A percentile compares a stretch with the other conserved stretches of the same genome.
phyloP scores from a whole-genome alignment of 2,113 vertebrate genomes.

The Ammodytes dubius region DNA sequence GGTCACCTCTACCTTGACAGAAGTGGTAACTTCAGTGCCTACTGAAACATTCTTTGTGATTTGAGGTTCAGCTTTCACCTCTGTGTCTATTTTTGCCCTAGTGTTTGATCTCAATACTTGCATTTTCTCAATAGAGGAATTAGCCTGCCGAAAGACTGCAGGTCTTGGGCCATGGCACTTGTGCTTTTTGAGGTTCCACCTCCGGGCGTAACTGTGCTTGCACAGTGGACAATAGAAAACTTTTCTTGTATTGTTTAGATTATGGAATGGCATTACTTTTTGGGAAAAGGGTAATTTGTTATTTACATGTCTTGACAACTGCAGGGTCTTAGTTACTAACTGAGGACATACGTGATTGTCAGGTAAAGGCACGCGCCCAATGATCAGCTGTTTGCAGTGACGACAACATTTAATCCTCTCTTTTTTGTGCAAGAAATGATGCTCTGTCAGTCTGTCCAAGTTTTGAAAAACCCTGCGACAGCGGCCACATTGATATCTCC shows the following conservation, averaged over 20 bases:
- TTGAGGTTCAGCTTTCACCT: not conserved
- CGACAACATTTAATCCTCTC: conserved; percentile 84
- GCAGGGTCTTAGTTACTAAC: conserved; percentile 27
- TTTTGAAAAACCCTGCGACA: conserved; percentile 82
- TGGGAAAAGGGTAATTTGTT: conserved; percentile 38
- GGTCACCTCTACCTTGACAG: conserved; percentile 72
- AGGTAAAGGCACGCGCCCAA: conserved; percentile 75
- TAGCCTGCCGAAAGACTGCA: not conserved
- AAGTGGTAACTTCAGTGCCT: conserved; percentile 63
- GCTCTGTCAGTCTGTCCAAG: conserved; percentile 80
- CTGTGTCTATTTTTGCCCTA: not conserved
- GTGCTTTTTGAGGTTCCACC: conserved; percentile 83
- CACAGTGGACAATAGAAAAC: conserved; percentile 81
- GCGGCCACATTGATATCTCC: conserved; percentile 81
- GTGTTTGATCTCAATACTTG: conserved; percentile 25
- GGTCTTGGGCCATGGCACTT: conserved; percentile 73
- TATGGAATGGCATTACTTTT: conserved; percentile 65
- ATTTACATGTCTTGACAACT: conserved; percentile 41
- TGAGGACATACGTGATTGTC: conserved; percentile 79
- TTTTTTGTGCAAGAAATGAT: conserved; percentile 85
- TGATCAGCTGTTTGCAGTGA: conserved; percentile 82
- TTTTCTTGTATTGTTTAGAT: conserved; percentile 66
- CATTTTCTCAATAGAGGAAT: conserved; percentile 32
- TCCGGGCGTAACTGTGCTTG: conserved; percentile 82
- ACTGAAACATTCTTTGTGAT: conserved; percentile 62